Evolutionary conservation across 2,888 invertebrate species (phyloP), one percentile per base, ranked within the genome.

Genomic region (Epistrophella euchroma): DNA sequence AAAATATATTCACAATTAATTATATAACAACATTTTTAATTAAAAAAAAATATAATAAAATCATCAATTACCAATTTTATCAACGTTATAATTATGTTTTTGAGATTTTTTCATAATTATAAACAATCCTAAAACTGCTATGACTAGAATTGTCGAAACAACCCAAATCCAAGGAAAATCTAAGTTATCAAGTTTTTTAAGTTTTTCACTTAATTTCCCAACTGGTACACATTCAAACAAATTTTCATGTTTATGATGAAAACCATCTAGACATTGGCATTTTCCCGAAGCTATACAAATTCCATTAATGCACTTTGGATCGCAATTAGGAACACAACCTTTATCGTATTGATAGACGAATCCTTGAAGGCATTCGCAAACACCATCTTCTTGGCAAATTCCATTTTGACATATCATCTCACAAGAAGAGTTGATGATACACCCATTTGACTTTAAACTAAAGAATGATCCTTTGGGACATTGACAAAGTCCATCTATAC

Each of bases 261-360:
- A 68, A 3, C 68, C 68, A n/a, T 68, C n/a, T 6, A n/a, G 7
- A 52, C 68, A 68, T 37, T 52, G 2, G 40, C 68, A 68, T 17
- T 52, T n/a, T 4, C 22, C 35, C 2, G 68, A 11, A 6, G n/a
- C 25, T 2, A 25, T n/a, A 25, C 68, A 68, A 35, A 37, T 13
- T 0, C 68, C 35, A 17, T 68, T 68, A n/a, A 40, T 40, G n/a
- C 68, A 68, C 10, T 52, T 11, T 37, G 5, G 13, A 1, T 52
- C 37, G 22, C 68, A 68, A 6, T 52, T 1, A 6, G 37, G 68
- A 25, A 52, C 15, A 25, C 68, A 68, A 1, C 19, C 66, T 5
- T 19, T 10, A 10, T 10, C 13, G 13, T 37, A 13, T 22, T 68
- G 15, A 10, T 37, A 47, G 5, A 22, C 3, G 19, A 47, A 68